Percentiles rank a stretch among this genome's conserved stretches.
Evolutionary conservation across 2,113 vertebrate genomes (phyloP).

Genomic region (Prolemur simus): DNA sequence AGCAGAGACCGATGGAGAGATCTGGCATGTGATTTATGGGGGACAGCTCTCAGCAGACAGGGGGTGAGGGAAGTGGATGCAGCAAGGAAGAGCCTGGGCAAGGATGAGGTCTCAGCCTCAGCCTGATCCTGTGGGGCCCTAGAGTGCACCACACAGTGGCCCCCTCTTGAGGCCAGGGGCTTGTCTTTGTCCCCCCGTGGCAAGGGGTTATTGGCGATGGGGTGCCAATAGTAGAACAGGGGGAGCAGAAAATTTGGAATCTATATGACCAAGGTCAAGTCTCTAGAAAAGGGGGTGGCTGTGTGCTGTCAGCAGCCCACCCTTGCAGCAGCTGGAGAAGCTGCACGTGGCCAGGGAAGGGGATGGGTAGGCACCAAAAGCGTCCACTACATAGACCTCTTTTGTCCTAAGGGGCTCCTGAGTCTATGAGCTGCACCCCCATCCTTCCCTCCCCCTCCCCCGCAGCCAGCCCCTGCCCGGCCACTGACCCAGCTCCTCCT

Average conservation of each 20-base stretch:
- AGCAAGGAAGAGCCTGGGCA: background rate
- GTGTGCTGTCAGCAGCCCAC: background rate
- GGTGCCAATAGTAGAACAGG: no score
- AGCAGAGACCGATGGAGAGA: background rate
- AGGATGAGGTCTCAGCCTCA: background rate
- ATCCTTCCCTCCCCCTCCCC: background rate
- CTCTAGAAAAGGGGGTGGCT: background rate
- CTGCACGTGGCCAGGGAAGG: background rate
- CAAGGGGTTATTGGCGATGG: no score
- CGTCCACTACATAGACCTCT: background rate
- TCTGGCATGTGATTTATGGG: background rate
- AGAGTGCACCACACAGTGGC: background rate
- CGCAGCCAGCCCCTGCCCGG: background rate
- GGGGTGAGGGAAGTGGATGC: background rate
- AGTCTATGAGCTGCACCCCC: fast-evolving
- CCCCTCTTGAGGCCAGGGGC: background rate
- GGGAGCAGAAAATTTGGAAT: no score
- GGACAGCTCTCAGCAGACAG: background rate
- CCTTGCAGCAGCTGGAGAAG: background rate
- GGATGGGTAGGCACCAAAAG: background rate
- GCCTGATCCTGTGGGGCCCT: background rate
- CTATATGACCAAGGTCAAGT: background rate
- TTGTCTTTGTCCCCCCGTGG: background rate
- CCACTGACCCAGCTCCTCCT: constrained; percentile 89
- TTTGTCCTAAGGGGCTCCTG: background rate